These are phyloP conservation scores for Blastomussa wellsi DNA, from an alignment of 92 coral and sea anemone species.

Conservation along the genomic window DNA sequence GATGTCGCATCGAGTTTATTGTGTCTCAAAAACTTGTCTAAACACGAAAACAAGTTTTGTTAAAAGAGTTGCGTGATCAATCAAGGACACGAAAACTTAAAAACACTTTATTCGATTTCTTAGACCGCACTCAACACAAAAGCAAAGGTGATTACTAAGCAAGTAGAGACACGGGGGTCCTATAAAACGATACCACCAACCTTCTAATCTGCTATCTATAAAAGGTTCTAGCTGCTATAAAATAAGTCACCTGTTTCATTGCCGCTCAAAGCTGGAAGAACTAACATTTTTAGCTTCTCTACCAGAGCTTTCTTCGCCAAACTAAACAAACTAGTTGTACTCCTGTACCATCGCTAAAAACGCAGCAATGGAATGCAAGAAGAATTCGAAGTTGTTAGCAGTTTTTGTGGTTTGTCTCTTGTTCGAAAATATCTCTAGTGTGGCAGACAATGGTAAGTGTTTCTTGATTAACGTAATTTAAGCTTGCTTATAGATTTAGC, in stretches of 20 bases:
- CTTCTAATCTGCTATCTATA: not conserved
- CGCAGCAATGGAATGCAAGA: not conserved
- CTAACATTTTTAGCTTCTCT: not conserved
- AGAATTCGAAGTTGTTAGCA: not conserved
- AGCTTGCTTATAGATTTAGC: not conserved
- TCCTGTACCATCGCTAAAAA: not conserved
- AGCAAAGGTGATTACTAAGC: conserved; percentile 8
- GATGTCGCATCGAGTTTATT: not conserved
- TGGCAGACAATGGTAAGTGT: conserved; percentile 4
- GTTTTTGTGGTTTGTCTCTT: not conserved
- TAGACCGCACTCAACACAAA: not conserved
- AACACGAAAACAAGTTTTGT: not conserved
- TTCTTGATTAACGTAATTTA: not conserved
- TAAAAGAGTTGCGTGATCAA: conserved; percentile 11
- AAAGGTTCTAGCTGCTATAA: not conserved
- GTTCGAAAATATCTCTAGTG: not conserved
- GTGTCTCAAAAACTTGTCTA: not conserved
- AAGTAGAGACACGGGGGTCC: conserved; percentile 2
- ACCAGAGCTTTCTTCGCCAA: not conserved
- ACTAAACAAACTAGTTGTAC: not conserved
- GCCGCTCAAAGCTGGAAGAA: not conserved
- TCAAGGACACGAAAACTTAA: not conserved
- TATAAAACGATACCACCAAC: not conserved
- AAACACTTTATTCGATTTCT: not conserved
- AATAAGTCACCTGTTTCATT: not conserved